Evolutionary conservation across 2,797 vertebrate species (phyloP).

Genomic region (Hapalemur alaotrensis): DNA sequence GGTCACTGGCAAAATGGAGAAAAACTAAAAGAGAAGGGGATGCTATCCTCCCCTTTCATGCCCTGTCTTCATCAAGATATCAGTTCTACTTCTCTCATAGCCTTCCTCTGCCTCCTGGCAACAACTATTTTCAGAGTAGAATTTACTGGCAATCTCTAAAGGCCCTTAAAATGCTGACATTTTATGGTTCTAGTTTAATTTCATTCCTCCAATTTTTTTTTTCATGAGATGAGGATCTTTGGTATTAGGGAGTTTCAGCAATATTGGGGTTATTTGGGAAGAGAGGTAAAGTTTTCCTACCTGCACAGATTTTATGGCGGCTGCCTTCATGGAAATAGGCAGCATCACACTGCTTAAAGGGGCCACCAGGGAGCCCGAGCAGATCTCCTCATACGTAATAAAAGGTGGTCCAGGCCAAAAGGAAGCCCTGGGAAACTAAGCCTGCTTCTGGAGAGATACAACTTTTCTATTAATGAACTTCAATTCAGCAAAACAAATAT

Average conservation of each 20-base stretch:
- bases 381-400: background rate
- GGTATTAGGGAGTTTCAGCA: conserved; percentile 18
- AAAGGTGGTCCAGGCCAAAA: background rate
- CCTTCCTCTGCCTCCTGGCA: conserved; percentile 15
- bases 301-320: background rate
- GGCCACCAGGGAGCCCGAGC: background rate
- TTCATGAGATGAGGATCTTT: conserved; percentile 17
- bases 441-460: background rate
- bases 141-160: conserved; percentile 33
- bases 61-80: background rate
- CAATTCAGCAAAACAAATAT: background rate
- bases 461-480: background rate
- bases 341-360: background rate
- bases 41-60: background rate
- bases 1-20: background rate
- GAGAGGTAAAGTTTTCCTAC: background rate
- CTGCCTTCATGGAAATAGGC: background rate
- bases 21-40: background rate
- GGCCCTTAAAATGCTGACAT: conserved; percentile 20
- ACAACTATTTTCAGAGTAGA: conserved; percentile 43
- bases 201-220: conserved; percentile 43
- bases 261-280: background rate
- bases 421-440: background rate
- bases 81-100: background rate
- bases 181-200: conserved; percentile 50